phyloP scores from a whole-genome alignment of 2,888 invertebrate genomes.

The Cheilosia urbana region DNA sequence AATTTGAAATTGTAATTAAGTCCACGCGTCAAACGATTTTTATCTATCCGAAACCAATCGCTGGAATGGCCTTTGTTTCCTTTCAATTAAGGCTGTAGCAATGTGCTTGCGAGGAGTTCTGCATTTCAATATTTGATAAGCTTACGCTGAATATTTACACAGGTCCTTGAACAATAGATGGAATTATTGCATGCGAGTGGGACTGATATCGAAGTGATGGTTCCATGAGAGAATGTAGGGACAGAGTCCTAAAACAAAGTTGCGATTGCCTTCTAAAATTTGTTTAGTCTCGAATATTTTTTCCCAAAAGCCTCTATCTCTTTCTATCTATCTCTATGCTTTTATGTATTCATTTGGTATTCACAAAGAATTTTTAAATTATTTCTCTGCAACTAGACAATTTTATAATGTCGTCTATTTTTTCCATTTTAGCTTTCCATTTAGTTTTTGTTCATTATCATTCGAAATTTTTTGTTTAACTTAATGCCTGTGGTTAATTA shows the following conservation, averaged over 20 bases:
- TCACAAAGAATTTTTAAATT: not conserved
- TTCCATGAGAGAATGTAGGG: not conserved
- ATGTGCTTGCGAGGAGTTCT: not conserved
- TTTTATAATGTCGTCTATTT: slow-evolving; percentile 12
- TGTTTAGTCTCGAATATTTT: not conserved
- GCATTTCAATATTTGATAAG: too few species aligned
- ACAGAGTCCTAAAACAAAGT: not conserved
- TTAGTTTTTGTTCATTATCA: slow-evolving; percentile 36
- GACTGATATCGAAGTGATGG: not conserved
- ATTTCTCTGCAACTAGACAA: slow-evolving; percentile 3
- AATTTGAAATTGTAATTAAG: not conserved
- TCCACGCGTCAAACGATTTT: slow-evolving; percentile 15
- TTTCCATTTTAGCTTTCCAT: slow-evolving; percentile 17
- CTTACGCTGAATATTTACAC: too few species aligned
- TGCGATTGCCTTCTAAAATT: not conserved
- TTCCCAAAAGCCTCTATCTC: not conserved
- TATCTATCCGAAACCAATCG: not conserved
- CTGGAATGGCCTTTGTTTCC: slow-evolving; percentile 18
- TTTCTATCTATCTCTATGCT: not conserved
- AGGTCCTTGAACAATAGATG: too few species aligned
- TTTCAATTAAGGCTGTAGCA: slow-evolving; percentile 15
- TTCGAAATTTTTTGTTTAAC: not conserved
- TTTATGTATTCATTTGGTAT: not conserved
- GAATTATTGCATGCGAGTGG: not conserved
- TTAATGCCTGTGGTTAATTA: slow-evolving; percentile 43